Evolutionary conservation across 2,797 vertebrate genomes (phyloP), one percentile per base, ranked within the genome.

Genomic region (Danio tinwini): DNA sequence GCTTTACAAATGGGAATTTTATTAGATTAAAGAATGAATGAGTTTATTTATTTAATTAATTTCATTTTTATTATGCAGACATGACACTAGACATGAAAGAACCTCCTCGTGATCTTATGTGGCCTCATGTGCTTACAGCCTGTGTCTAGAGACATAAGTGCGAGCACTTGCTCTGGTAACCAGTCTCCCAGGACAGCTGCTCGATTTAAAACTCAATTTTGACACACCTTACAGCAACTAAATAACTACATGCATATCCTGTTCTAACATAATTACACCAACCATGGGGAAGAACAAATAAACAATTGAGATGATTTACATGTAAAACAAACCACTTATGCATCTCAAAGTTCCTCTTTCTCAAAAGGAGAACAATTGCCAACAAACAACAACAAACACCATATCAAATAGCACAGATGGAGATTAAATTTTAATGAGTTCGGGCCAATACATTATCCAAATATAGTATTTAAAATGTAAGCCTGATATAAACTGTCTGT

Each of bases 131-230:
- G 45, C 16, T 74, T 53, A 14, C 29, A 58, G 16, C 19, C 16
- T 47, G 21, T 68, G 49, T 70, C 72, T 29, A 11, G 80, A n/a
- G 63, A 67, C 65, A 6, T 37, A 49, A 44, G 53, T 61, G 42
- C 40, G 68, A 74, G 56, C n/a, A 72, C 10, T 40, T 77, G 65
- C 65, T 39, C 85, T 81, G 85, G 85, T 84, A 75, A 86, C 85
- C 8, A 47, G 74, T 82, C 85, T 86, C 85, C 47, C 78, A 73
- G 65, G 50, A 11, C 69, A 19, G 40, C 19, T 47, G 59, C 50
- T 56, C 39, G 14, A 12, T 44, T 65, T 56, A 19, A 56, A 70
- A 52, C 29, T 14, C 0, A 1, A 70, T 78, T 79, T 45, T 40
- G 40, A 72, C 59, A 79, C 69, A 37, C 68, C 19, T 0, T 19